These are phyloP conservation scores for Danionella dracula DNA, from an alignment of 2,797 vertebrate species.

Conservation along the genomic window DNA sequence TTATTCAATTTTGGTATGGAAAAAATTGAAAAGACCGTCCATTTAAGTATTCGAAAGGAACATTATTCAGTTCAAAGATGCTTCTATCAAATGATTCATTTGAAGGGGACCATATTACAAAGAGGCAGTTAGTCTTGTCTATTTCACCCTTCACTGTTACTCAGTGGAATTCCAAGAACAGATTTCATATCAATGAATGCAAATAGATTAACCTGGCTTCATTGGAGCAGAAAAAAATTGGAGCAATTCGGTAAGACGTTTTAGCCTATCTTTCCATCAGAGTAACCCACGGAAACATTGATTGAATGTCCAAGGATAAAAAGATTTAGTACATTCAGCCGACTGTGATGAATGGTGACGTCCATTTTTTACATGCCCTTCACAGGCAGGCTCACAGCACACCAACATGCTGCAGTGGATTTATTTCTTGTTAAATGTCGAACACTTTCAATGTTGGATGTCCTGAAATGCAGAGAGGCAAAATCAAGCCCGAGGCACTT, in stretches of 20 bases:
- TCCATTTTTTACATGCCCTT: constrained; percentile 38
- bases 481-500: constrained; percentile 28
- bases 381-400: constrained; percentile 29
- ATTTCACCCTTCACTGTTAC: constrained; percentile 34
- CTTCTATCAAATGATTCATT: constrained; percentile 34
- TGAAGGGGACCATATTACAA: constrained; percentile 23
- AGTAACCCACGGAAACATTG: constrained; percentile 45
- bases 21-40: constrained; percentile 17
- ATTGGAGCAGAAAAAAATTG: constrained; percentile 48
- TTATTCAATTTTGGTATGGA: constrained; percentile 29
- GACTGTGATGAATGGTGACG: constrained; percentile 42
- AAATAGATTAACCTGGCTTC: constrained; percentile 49
- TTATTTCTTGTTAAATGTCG: constrained; percentile 35
- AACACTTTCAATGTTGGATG: constrained; percentile 27
- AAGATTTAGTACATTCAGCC: constrained; percentile 45
- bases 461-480: constrained; percentile 31
- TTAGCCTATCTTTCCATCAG: constrained; percentile 40
- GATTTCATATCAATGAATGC: constrained; percentile 42
- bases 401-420: constrained; percentile 22
- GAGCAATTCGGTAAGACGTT: constrained; percentile 34
- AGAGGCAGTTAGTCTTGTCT: constrained; percentile 19
- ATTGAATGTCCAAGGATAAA: constrained; percentile 49
- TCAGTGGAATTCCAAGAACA: constrained; percentile 41
- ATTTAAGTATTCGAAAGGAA: constrained; percentile 18
- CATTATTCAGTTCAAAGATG: constrained; percentile 23